Base-by-base conservation (phyloP, 2,113 vertebrate species). In the Quiscalus mexicanus region DNA sequence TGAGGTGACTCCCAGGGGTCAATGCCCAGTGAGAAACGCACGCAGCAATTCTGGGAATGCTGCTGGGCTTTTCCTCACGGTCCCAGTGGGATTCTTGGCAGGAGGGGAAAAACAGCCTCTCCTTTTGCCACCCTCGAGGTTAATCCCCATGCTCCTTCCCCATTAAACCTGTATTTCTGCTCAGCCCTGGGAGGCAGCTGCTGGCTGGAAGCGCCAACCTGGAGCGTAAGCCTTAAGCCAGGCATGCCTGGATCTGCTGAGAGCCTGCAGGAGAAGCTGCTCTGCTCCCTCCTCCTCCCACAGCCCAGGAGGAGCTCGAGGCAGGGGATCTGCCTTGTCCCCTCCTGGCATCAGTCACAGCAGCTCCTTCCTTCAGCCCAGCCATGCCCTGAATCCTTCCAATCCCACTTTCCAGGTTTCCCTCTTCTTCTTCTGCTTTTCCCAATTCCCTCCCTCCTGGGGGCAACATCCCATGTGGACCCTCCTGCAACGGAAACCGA, bases 161-260 rank as follows among this genome's bases (percentile, higher is more conserved):
- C 1, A 37, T 37, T 41, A 85, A 95, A 96, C 96, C 93, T 92
- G 96, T 95, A 86, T 94, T 95, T 95, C 93, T 95, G 89, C 96
- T 83, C 22, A 35, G 90, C 62, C n/a, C 62, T 25, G 70, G 47
- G 45, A 75, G n/a, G 45, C 69, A 73, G 74, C 60, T 37, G 65
- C 67, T 50, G 87, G 24, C 68, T 84, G 70, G 22, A 28, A 83
- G 56, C 0, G 3, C 62, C 79, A 76, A 35, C 87, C 63, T 28
- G 56, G 37, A 53, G 58, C 6, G 1, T 6, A 30, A 80, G 49
- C 62, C 78, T n/a, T 67, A 60, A 86, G 55, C 73, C 20, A 78
- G 93, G 86, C 96, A 76, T 90, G 96, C 89, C 96, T 23, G 79
- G 64, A 95, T 88, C n/a, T 64, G 93, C 74, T 35, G 11, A 11